Conservation (phyloP, 2,113 vertebrate species). For the Chelonoidis abingdonii region DNA sequence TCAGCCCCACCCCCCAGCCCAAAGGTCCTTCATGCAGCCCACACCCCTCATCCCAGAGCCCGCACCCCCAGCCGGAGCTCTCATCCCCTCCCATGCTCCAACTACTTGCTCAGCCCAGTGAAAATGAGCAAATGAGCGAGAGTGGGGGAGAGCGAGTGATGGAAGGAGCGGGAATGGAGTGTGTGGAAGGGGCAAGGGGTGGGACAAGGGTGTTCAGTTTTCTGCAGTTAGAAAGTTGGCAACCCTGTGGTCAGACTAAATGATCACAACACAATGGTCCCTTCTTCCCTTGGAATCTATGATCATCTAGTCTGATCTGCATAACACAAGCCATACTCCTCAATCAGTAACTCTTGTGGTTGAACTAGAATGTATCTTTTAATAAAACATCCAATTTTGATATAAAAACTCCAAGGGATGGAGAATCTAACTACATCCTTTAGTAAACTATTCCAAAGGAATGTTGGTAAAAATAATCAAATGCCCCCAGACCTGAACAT, state of each 20-base stretch:
- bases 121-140: too few species aligned
- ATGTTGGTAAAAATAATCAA: not conserved
- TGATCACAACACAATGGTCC: not conserved
- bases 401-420: not conserved
- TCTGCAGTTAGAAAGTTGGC: too few species aligned
- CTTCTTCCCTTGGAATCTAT: not conserved
- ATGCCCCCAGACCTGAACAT: not conserved
- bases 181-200: too few species aligned
- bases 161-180: too few species aligned
- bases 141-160: too few species aligned
- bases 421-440: not conserved
- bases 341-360: not conserved
- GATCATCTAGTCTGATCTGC: not conserved
- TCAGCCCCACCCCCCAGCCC: too few species aligned
- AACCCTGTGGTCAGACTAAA: not conserved
- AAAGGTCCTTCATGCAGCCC: too few species aligned
- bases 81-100: too few species aligned
- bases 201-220: too few species aligned
- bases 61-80: too few species aligned
- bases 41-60: too few species aligned
- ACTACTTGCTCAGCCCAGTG: too few species aligned
- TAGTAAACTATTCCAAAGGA: fast-evolving
- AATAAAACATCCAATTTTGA: not conserved
- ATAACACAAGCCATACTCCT: not conserved
- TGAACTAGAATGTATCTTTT: not conserved